A percentile compares a stretch with the other conserved stretches of the same genome.
These are phyloP conservation scores for Pseudochromis fuscus DNA, from an alignment of 2,797 vertebrate species.

Conservation along the genomic window DNA sequence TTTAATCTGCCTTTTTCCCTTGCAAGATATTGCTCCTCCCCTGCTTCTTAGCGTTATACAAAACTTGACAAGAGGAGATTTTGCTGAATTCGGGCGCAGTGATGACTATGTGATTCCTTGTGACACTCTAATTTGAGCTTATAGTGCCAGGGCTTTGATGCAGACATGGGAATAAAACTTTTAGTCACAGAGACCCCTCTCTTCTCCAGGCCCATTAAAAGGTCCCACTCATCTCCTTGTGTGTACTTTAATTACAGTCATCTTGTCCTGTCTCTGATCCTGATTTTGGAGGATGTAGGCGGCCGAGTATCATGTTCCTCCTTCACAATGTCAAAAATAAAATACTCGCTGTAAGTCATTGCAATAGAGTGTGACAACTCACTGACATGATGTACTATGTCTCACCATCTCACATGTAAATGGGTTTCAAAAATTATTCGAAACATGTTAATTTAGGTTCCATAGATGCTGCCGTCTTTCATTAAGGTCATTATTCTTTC, in stretches of 20 bases:
- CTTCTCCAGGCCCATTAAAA: slow-evolving; percentile 64
- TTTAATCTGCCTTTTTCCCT: slow-evolving; percentile 82
- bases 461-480: slow-evolving; percentile 2
- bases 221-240: slow-evolving; percentile 65
- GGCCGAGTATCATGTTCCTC: slow-evolving; percentile 36
- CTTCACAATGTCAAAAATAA: slow-evolving; percentile 60
- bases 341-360: slow-evolving; percentile 40
- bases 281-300: slow-evolving; percentile 52
- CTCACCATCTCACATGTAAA: background rate
- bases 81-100: slow-evolving; percentile 68
- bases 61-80: slow-evolving; percentile 81
- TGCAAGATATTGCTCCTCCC: slow-evolving; percentile 80
- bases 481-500: slow-evolving; percentile 3
- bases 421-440: slow-evolving; percentile 3
- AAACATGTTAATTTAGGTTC: slow-evolving; percentile 13
- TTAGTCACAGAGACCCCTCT: slow-evolving; percentile 72
- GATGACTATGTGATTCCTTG: slow-evolving; percentile 76
- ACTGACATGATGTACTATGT: slow-evolving; percentile 18
- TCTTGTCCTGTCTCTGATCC: slow-evolving; percentile 60
- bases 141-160: slow-evolving; percentile 75
- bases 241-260: slow-evolving; percentile 70
- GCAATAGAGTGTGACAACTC: slow-evolving; percentile 17
- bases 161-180: slow-evolving; percentile 74
- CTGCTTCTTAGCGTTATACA: slow-evolving; percentile 78
- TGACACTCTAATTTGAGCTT: slow-evolving; percentile 81